A percentile compares a stretch with the other conserved stretches of the same genome.
Conservation (phyloP, 2,888 invertebrate genomes). For the Muschampia plurimacula region DNA sequence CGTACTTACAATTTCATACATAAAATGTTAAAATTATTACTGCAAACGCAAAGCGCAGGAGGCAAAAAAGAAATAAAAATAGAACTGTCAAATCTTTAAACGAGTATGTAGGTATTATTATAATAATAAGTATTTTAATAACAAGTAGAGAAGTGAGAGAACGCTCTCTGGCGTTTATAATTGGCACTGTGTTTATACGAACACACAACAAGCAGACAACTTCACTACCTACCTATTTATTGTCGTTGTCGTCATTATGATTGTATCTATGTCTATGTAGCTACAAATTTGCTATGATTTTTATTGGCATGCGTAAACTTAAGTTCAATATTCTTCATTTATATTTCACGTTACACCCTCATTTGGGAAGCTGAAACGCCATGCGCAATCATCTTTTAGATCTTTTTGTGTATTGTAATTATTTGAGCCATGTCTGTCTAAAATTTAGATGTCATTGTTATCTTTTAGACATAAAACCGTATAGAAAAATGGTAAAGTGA, state of each 20-base stretch:
- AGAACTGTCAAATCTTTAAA: not conserved
- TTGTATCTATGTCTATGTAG: conserved; percentile 1
- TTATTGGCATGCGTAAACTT: not conserved
- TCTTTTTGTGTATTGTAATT: not conserved
- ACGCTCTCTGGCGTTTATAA: conserved; percentile 4
- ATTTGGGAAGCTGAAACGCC: conserved; percentile 52
- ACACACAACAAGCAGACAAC: conserved; percentile 37
- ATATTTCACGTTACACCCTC: not conserved
- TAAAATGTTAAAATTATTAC: not conserved
- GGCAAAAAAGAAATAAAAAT: too few species aligned
- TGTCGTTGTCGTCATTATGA: conserved; percentile 37
- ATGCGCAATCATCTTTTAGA: conserved; percentile 60
- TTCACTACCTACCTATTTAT: conserved; percentile 34
- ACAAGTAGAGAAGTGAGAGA: not conserved
- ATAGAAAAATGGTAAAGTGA: conserved; percentile 33
- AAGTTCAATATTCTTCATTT: not conserved
- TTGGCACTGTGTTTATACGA: conserved; percentile 26
- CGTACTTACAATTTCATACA: not conserved
- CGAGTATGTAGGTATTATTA: not conserved
- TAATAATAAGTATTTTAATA: not conserved
- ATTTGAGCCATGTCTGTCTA: not conserved
- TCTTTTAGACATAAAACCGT: not conserved
- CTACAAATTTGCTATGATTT: not conserved
- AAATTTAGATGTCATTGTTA: not conserved
- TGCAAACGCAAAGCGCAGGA: not conserved